These are phyloP conservation scores for Micrasema longulum DNA, from an alignment of 1,140 invertebrate species.

Conservation along the genomic window DNA sequence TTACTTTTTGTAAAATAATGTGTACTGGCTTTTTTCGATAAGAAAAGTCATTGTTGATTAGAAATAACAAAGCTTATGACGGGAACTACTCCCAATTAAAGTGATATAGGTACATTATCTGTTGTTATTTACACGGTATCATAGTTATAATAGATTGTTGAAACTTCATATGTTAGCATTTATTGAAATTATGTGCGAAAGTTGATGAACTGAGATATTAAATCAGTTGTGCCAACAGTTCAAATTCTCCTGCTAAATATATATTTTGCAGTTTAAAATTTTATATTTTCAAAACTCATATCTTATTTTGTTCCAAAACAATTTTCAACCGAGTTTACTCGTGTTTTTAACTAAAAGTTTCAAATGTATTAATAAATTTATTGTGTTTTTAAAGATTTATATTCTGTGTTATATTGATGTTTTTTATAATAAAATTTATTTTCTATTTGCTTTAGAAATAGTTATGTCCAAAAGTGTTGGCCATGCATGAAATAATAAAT, in stretches of 20 bases:
- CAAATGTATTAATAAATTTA: no score
- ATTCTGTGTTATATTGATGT: neutral
- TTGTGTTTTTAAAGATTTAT: no score
- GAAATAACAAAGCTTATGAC: constrained; percentile 53
- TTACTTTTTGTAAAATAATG: constrained; percentile 9
- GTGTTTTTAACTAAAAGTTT: no score
- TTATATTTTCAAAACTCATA: no score
- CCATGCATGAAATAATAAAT: neutral
- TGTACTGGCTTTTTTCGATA: constrained; percentile 13
- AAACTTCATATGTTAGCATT: constrained; percentile 45
- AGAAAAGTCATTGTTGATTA: constrained; percentile 44
- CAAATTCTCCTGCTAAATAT: no score
- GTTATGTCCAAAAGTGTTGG: neutral
- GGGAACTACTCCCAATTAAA: constrained; percentile 50
- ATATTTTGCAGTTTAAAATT: no score
- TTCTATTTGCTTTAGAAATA: constrained; percentile 1
- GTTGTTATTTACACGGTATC: constrained; percentile 50
- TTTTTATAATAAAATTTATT: neutral
- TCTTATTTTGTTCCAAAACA: no score
- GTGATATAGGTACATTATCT: constrained; percentile 52
- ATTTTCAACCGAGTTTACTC: no score
- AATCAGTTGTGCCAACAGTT: constrained; percentile 34
- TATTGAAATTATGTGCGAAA: constrained; percentile 34
- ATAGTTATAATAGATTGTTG: constrained; percentile 50
- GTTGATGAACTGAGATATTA: constrained; percentile 18